phyloP scores from a whole-genome alignment of 2,113 vertebrate species.

The Chloropsis cyanopogon region DNA sequence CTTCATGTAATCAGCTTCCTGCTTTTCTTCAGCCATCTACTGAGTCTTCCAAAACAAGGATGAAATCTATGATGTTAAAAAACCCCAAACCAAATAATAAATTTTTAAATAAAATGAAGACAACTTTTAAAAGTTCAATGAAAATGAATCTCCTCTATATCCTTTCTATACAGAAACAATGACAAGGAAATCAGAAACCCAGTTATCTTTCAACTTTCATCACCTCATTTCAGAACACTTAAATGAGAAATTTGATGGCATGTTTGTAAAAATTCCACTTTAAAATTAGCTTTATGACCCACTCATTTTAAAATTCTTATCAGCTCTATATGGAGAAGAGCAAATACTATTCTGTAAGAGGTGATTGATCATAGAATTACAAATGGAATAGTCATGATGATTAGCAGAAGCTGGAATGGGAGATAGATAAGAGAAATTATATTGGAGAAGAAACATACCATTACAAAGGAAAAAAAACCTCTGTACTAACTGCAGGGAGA shows the following conservation, averaged over 20 bases:
- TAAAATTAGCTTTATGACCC: slow-evolving; percentile 1
- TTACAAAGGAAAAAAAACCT: background rate
- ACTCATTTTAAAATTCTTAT: slow-evolving; percentile 3
- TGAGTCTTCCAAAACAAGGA: background rate
- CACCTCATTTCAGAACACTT: background rate
- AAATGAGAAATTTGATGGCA: background rate
- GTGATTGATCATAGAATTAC: background rate
- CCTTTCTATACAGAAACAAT: background rate
- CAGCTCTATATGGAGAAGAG: background rate
- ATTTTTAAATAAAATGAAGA: background rate
- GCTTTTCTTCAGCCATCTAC: background rate
- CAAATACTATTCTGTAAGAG: background rate
- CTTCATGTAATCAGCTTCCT: background rate
- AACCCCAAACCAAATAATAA: background rate
- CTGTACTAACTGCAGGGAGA: background rate
- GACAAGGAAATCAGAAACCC: background rate
- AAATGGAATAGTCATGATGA: background rate
- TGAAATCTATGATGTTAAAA: background rate
- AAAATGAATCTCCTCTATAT: background rate
- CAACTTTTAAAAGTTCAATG: background rate
- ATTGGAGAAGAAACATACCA: background rate
- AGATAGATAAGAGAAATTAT: background rate
- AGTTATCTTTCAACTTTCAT: background rate
- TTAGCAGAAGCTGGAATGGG: background rate
- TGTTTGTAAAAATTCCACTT: background rate